phyloP scores from a whole-genome alignment of 2,888 invertebrate genomes.

The Amphimallon solstitiale region DNA sequence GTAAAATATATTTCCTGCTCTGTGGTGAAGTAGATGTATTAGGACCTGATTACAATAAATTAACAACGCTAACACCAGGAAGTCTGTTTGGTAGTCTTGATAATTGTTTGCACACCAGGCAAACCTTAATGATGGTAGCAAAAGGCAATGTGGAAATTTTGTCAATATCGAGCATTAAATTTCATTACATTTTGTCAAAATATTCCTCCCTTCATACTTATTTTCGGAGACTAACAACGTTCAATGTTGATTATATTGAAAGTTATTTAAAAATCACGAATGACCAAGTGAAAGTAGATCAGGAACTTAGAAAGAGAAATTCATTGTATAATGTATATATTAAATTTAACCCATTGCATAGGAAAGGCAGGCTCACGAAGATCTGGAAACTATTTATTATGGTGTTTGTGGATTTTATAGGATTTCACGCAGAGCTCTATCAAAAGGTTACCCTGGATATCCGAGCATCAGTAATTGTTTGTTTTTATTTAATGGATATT shows the following conservation, averaged over 20 bases:
- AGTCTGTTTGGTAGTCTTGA: conserved; percentile 49
- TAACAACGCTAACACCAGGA: conserved; percentile 43
- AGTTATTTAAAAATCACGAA: conserved; percentile 2
- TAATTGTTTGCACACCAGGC: conserved; percentile 39
- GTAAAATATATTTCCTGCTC: conserved; percentile 44
- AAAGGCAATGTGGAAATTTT: conserved; percentile 48
- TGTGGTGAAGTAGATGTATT: conserved; percentile 48
- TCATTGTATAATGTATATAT: conserved; percentile 6
- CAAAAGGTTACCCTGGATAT: conserved; percentile 27
- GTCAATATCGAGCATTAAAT: conserved; percentile 40
- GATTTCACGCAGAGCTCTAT: conserved; percentile 33
- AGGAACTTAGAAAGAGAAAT: background rate
- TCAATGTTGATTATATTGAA: conserved; percentile 45
- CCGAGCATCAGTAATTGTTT: background rate
- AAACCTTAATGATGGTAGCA: conserved; percentile 49
- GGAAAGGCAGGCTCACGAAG: conserved; percentile 3
- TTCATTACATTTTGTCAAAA: conserved; percentile 44
- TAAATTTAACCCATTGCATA: conserved; percentile 18
- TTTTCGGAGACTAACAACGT: conserved; percentile 37
- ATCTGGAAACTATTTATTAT: conserved; percentile 16
- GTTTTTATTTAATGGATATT: conserved; percentile 43
- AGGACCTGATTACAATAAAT: conserved; percentile 46
- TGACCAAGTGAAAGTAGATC: background rate
- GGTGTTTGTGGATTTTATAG: conserved; percentile 31
- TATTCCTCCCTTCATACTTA: conserved; percentile 38